Conservation (phyloP, 2,888 invertebrate species). For the Lepeophtheirus nordmannii region DNA sequence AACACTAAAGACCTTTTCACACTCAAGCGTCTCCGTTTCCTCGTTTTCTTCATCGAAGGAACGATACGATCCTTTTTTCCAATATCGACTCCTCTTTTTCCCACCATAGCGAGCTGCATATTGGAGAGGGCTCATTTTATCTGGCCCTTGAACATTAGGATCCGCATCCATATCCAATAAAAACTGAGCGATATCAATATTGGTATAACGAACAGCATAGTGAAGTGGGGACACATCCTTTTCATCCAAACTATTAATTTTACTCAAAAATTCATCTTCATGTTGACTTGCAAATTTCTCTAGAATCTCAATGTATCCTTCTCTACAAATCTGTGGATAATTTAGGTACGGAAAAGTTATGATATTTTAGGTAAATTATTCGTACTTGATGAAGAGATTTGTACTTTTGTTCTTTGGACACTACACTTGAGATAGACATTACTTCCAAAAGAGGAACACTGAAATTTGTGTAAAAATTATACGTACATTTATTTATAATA, state of each 20-base stretch:
- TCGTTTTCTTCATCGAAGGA: neutral
- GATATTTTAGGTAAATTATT: neutral
- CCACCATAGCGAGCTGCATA: conserved; percentile 43
- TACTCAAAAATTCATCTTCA: neutral
- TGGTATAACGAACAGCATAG: conserved; percentile 34
- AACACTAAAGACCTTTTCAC: neutral
- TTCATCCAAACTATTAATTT: conserved; percentile 10
- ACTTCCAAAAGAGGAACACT: conserved; percentile 3
- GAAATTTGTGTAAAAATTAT: neutral
- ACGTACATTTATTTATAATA: no score
- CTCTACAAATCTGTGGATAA: neutral
- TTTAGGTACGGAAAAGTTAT: no score
- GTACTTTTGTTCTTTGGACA: neutral
- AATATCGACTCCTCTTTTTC: neutral
- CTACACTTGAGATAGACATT: neutral
- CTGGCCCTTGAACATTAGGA: conserved; percentile 49
- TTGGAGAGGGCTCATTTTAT: conserved; percentile 65
- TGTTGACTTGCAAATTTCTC: neutral
- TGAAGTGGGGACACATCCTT: conserved; percentile 9
- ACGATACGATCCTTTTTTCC: neutral
- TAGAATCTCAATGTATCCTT: neutral
- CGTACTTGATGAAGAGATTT: neutral
- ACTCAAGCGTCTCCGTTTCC: neutral
- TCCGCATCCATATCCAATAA: conserved; percentile 50
- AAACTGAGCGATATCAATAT: conserved; percentile 48